Base-by-base conservation (phyloP, 2,888 invertebrate genomes). In the Coenonympha glycerion region DNA sequence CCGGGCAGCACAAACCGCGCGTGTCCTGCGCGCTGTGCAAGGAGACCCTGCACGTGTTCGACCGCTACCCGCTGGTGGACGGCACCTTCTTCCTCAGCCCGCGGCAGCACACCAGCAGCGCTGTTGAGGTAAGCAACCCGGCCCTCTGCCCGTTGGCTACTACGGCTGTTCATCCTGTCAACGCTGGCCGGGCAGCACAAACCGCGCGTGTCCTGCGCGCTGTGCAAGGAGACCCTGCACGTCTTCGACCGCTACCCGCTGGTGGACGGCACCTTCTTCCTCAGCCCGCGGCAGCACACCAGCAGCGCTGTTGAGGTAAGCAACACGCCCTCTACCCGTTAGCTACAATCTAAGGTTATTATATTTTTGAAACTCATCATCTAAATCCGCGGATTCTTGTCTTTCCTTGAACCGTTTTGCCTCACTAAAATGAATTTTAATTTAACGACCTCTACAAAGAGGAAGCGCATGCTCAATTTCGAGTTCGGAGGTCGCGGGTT, bases 61-160 rank as follows among this genome's bases (percentile, higher is more conserved):
- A 99, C 87, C 92, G 97, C 71, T 99, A 98, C 86, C 99, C 99
- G 1, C 89, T 99, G 63, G 94, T 99, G 36, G 98, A 99, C 77
- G 99, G 99, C 50, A 97, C 98, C 26, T 97, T 99, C 90, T 99
- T 99, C 89, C 89, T 99, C 55, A 97, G 97, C 66, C 98, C 99
- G 24, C 91, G 94, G 61, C 95, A 96, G 72, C 96, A 98, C 79
- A 93, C 93, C 69, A 92, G 92, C 73, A 91, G 91, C 66, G 95
- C 95, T 73, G 92, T 96, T 61, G 95, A 95, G 92, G 95, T 96
- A 86, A 57, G 37, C 45, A 47, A 30, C 6, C 28, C 1, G n/a
- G 28, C 28, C 13, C 11, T n/a, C 3, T 26, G n/a, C 3, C 3
- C 3, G 9, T 24, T 1, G 28, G 5, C 11, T 30, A 31, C 5